A percentile compares a stretch with the other conserved stretches of the same genome.
Evolutionary conservation across 2,113 vertebrate genomes (phyloP).

Genomic region (Pardalotus punctatus): DNA sequence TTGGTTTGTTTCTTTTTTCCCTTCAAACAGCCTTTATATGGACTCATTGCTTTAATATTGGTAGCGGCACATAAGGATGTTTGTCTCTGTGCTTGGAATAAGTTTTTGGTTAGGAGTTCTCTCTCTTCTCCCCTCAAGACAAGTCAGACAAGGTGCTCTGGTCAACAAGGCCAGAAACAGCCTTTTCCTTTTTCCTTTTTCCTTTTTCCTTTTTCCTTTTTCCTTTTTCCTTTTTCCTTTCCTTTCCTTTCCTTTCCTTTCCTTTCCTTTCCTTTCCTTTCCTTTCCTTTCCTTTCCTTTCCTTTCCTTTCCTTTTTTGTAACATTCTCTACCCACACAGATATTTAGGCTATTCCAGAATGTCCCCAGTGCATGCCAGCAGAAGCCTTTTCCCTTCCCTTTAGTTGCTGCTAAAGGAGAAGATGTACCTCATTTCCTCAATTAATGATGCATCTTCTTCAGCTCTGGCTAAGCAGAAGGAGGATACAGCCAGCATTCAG

Average conservation of each 20-base stretch:
- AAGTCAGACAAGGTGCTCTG: neutral
- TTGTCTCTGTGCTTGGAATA: neutral
- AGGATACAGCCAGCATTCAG: neutral
- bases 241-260: neutral
- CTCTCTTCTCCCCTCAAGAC: neutral
- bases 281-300: too few relatives aligned
- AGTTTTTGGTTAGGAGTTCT: neutral
- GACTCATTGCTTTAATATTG: neutral
- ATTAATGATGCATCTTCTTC: neutral
- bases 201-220: too few relatives aligned
- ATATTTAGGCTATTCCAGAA: neutral
- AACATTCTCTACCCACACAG: neutral
- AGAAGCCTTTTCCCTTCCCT: neutral
- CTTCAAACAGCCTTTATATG: neutral
- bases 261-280: neutral
- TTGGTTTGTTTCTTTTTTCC: fast-evolving
- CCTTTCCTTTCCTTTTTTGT: neutral
- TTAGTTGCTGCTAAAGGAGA: neutral
- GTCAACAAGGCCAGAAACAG: neutral
- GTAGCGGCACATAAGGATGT: neutral
- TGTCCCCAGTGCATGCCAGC: neutral
- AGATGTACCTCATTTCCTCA: neutral
- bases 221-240: neutral
- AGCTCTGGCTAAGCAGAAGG: neutral
- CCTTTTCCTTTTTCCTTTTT: neutral